These are phyloP conservation scores for Hyposoter dolosus DNA, from an alignment of 2,888 invertebrate genomes.

Conservation along the genomic window DNA sequence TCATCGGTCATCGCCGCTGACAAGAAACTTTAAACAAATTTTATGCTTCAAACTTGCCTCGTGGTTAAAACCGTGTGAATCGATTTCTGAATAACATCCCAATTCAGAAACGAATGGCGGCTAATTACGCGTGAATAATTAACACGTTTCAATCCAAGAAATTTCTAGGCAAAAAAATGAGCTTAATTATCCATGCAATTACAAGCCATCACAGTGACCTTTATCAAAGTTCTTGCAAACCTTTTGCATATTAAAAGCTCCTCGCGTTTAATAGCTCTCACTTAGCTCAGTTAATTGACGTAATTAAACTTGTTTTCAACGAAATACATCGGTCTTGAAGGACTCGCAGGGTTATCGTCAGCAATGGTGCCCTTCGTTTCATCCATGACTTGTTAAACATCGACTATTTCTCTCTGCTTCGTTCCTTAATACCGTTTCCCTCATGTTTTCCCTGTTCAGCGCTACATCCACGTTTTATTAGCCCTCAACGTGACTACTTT, in stretches of 20 bases:
- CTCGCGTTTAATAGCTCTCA: neutral
- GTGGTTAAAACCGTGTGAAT: neutral
- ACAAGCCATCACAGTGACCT: neutral
- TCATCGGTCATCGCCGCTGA: neutral
- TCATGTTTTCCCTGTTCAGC: neutral
- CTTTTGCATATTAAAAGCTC: neutral
- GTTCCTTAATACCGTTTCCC: conserved; percentile 6
- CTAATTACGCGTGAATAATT: conserved; percentile 31
- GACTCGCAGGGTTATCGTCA: conserved; percentile 8
- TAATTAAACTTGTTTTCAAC: conserved; percentile 18
- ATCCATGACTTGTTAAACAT: conserved; percentile 56
- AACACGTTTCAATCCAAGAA: conserved; percentile 15
- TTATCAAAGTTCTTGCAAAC: neutral
- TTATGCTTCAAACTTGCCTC: neutral
- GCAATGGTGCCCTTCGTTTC: conserved; percentile 15
- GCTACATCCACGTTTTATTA: conserved; percentile 74
- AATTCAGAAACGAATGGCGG: neutral
- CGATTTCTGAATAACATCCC: neutral
- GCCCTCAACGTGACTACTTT: conserved; percentile 79
- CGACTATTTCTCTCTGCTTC: conserved; percentile 11
- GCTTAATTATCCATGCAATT: neutral
- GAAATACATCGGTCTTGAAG: neutral
- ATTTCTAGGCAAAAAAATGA: neutral
- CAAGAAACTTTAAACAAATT: neutral
- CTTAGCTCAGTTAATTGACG: neutral